These are phyloP conservation scores for Luffia ferchaultella DNA, from an alignment of 2,888 invertebrate species.

Conservation along the genomic window DNA sequence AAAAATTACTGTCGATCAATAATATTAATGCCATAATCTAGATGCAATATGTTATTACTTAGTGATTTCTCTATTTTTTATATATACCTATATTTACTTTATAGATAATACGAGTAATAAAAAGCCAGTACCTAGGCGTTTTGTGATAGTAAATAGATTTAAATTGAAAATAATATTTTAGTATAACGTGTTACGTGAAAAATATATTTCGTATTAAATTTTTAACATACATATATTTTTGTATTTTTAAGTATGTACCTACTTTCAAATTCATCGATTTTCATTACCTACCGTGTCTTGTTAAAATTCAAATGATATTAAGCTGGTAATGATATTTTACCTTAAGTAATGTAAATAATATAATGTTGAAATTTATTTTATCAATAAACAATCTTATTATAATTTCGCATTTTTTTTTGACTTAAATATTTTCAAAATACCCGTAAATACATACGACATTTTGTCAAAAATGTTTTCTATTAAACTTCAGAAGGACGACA, in stretches of 20 bases:
- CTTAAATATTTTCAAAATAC: too few relatives aligned
- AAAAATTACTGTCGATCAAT: too few relatives aligned
- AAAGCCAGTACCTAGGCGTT: background rate
- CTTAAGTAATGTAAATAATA: background rate
- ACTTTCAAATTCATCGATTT: too few relatives aligned
- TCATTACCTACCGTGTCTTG: too few relatives aligned
- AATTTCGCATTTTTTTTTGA: too few relatives aligned
- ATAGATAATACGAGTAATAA: too few relatives aligned
- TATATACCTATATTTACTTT: constrained; percentile 17
- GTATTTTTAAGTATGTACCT: background rate
- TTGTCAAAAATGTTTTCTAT: too few relatives aligned
- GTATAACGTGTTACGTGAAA: background rate
- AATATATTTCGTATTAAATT: background rate
- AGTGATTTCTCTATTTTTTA: constrained; percentile 23
- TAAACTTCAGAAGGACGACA: too few relatives aligned
- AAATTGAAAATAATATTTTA: background rate
- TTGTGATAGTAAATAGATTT: background rate
- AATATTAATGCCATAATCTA: constrained; percentile 48
- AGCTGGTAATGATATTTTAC: too few relatives aligned
- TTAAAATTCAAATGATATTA: too few relatives aligned
- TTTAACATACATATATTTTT: background rate
- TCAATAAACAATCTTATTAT: background rate
- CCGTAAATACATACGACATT: too few relatives aligned
- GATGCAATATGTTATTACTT: constrained; percentile 34
- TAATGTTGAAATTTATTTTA: background rate